Evolutionary conservation across 2,888 invertebrate genomes (phyloP), one percentile per base, ranked within the genome.

Genomic region (Caenorhabditis becei): DNA sequence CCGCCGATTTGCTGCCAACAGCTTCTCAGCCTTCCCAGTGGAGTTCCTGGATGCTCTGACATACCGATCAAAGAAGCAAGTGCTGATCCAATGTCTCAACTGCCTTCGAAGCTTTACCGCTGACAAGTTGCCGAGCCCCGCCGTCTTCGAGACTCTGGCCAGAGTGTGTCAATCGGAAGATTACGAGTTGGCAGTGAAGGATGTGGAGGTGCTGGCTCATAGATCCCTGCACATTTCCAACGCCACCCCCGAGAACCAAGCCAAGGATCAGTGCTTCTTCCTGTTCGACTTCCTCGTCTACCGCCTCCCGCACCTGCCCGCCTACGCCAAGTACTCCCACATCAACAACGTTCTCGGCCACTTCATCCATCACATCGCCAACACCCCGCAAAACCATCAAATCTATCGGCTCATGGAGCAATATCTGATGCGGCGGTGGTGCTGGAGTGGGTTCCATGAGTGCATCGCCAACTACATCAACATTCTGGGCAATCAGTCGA

Each of bases 21-120:
- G 44, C 8, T 72, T 85, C 23, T 23, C 62, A 0, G 74, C 82
- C 3, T 66, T 85, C 23, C 67, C 82, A 1, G 41, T 62, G 3
- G 77, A 83, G 37, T 80, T 87, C 18, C 75, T 89, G 32, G 88
- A 89, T n/a, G 83, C 88, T 0, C 59, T 89, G 41, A 87, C 89
- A 1, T 72, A 86, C 56, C 83, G 86, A 54, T 84, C 88, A 4
- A 88, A 87, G 61, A 67, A 83, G 47, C 51, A 67, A 10, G 37
- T 87, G 1, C 41, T 86, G 10, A 20, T 7, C 0, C 59, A 71
- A 0, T 58, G 56, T 28, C 72, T 65, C 18, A 47, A 26, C 4
- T 51, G 32, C 23, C 59, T 70, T 10, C 35, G 77, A 18, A 49
- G 1, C 2, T 72, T 61, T 18, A 24, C 32, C 1, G 32, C 24